These are phyloP conservation scores for Campylorhamphus procurvoides DNA, from an alignment of 2,113 vertebrate species.

Conservation along the genomic window DNA sequence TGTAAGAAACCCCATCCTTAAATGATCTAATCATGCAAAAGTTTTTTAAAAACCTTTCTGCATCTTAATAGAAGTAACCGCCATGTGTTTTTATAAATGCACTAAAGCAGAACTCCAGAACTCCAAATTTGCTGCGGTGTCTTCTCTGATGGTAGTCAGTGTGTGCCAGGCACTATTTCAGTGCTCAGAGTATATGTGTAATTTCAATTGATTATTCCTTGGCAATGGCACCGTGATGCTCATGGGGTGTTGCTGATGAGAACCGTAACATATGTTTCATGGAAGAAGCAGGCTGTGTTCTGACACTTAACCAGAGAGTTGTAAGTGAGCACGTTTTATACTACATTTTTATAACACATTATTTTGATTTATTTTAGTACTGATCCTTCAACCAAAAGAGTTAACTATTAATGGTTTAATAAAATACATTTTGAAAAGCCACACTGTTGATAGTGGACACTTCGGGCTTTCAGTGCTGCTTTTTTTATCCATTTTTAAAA, in stretches of 20 bases:
- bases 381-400: background rate
- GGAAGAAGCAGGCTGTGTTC: slow-evolving; percentile 4
- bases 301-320: slow-evolving; percentile 3
- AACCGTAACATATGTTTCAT: slow-evolving; percentile 24
- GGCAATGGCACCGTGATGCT: background rate
- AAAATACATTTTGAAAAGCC: background rate
- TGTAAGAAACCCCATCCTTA: background rate
- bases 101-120: background rate
- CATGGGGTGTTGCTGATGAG: slow-evolving; percentile 3
- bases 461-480: background rate
- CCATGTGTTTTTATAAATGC: background rate
- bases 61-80: background rate
- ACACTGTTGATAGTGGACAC: background rate
- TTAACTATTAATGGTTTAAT: background rate
- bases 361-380: background rate
- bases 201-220: slow-evolving; percentile 41
- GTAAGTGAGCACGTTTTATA: background rate
- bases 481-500: background rate
- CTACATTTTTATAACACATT: background rate
- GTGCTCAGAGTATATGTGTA: background rate
- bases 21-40: background rate
- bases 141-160: background rate
- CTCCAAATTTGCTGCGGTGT: background rate
- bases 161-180: background rate
- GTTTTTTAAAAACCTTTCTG: background rate